Percentiles rank a stretch among this genome's conserved stretches.
Evolutionary conservation across 2,888 invertebrate species (phyloP).

Genomic region (Yponomeuta sedellus): DNA sequence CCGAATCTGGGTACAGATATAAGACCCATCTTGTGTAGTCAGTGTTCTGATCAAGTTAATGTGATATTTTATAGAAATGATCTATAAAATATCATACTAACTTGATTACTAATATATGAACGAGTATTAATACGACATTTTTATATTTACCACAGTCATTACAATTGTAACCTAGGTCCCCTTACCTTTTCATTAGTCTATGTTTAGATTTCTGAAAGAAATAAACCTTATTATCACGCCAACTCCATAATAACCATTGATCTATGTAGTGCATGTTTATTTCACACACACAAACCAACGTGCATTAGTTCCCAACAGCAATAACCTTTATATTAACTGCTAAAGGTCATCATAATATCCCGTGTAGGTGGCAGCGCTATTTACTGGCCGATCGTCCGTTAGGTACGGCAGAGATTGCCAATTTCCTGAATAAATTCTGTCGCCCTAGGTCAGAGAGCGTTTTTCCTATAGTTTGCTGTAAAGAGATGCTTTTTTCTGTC

Average conservation of each 20-base stretch:
- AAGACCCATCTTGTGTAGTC: no score
- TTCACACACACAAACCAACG: not conserved
- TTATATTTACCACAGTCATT: no score
- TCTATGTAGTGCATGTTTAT: not conserved
- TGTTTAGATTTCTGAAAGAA: no score
- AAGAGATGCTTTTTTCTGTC: not conserved
- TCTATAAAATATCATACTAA: no score
- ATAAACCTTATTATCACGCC: no score
- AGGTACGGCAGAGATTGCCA: constrained; percentile 52
- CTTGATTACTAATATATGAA: no score
- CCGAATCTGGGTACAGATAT: no score
- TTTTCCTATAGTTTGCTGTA: not conserved
- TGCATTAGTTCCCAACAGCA: not conserved
- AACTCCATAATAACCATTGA: not conserved
- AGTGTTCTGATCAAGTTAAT: no score
- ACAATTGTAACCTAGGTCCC: no score
- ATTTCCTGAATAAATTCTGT: constrained; percentile 41
- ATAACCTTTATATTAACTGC: not conserved
- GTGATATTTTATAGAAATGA: no score
- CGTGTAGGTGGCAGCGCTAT: not conserved
- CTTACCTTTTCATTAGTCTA: no score
- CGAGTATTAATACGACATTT: no score
- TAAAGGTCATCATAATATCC: not conserved
- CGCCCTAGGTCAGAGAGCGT: not conserved
- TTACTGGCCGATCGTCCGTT: constrained; percentile 19